Base-by-base conservation (phyloP, 1,140 invertebrate species). In the Drosophila repletoides region DNA sequence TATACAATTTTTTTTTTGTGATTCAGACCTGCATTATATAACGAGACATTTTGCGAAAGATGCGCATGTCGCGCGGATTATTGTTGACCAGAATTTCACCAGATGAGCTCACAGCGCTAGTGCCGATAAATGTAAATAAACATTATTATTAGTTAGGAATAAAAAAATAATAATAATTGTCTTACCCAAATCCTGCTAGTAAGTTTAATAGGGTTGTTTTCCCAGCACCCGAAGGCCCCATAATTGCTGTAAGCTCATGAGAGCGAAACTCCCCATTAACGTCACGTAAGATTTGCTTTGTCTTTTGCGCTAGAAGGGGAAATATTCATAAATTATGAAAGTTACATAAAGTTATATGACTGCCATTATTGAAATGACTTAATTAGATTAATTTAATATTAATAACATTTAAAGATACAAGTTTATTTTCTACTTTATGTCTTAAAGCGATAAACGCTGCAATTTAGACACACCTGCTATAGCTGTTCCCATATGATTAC, bases 201-300 rank as follows among this genome's bases (percentile, higher is more conserved):
- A 97, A 92, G 79, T 97, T 97, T 2, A 97, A 91, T 2, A 97
- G 90, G 0, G 97, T 97, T 21, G 95, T 97, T 91, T 98, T 98
- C 10, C 97, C 97, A 1, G 97, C 95, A 3, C 97, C 97, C 0
- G 96, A 97, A 2, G 95, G 95, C 1, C 95, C 95, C 93, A 96
- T 94, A 34, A 96, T 95, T 17, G 94, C 95, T 1, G 94, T 93
- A 9, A 96, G 66, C 91, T 93, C 92, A 41, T 93, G 92, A 12
- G 92, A 92, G 34, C 90, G 70, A 43, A 90, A 90, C 58, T 87
- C 56, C 1, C 89, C 88, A 43, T 75, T 72, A n/a, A 90, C 69
- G 19, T 64, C 51, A n/a, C 64, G 56, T 12, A 90, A 49, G 19
- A 90, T 86, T 34, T 66, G 24, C 63, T 89, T 89, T 7, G 53